Evolutionary conservation across 2,888 invertebrate species (phyloP), one percentile per base, ranked within the genome.

Genomic region (Tricholauxania praeusta): DNA sequence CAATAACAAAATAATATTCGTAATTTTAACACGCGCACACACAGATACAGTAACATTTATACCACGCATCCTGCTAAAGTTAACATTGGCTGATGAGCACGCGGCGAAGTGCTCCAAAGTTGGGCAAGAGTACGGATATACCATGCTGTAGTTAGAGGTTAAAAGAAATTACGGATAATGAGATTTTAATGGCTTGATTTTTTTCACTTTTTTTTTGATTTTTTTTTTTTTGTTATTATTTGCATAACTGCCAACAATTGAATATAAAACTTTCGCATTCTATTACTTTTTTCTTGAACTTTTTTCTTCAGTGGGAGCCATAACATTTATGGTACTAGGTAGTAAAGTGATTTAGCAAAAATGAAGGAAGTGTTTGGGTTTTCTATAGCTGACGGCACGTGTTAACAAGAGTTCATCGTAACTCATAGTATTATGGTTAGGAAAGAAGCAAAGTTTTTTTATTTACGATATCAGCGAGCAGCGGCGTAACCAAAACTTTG

Each of bases 121-220:
- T 17, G 7, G 22, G 17, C 17, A 19, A 63, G 17, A 12, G 17
- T 39, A 39, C 39, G 39, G 39, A 39, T 39, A 10, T 39, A 39
- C 39, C 39, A 39, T 39, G 5, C 39, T 39, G 55, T 4, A n/a
- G 47, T 17, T 15, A 47, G 59, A 59, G 68, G 55, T 55, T 39
- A 22, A 53, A 47, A 19, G 63, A 28, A 59, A 68, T 68, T 68
- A 49, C 10, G 47, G 72, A 71, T 79, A 79, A 79, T 79, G 79
- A 78, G 79, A 76, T 79, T 79, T 79, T 79, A 79, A 79, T 79
- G 79, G 75, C 77, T 72, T 65, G 60, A 66, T 68, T 68, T 59
- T 55, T 68, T 53, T n/a, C 57, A 39, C 6, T 4, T 10, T 39
- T 39, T 39, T 39, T 39, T 39, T 39, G 10, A 39, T 10, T 39